Evolutionary conservation across 1,140 invertebrate species (phyloP), one percentile per base, ranked within the genome.

Genomic region (Drosophila sulfurigaster): DNA sequence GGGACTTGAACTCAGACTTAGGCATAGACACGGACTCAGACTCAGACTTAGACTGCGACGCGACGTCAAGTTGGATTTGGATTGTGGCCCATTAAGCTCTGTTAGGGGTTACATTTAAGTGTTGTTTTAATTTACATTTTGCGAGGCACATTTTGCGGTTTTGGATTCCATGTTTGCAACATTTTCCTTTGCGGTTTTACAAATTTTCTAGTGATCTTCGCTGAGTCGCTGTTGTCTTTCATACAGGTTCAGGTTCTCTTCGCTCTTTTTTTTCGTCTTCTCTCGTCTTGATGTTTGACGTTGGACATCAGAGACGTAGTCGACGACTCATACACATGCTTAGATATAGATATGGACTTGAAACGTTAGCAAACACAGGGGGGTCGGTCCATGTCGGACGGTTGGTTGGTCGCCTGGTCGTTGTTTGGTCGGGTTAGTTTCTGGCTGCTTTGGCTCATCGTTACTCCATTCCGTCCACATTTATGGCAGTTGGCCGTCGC

Each of bases 311-410:
- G 41, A 43, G 57, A 54, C 54, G 41, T 49, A 35, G 67, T 30
- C 45, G 51, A 57, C 52, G 58, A 59, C 68, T 81, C 81, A 79
- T 85, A 89, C 85, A 89, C 83, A 78, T 85, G 81, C 78, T 90
- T 81, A 81, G 83, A 89, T 88, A 85, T 78, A 88, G 81, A 88
- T 88, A 89, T 89, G 85, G 69, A 70, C 82, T 82, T 81, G 78
- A 78, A 87, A 77, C 72, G 82, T 81, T 81, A 79, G 82, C 75
- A 66, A 82, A 79, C 82, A 82, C 58, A 70, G 57, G 71, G 60
- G 69, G 64, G 71, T 73, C 45, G 65, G 65, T 54, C 57, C 46
- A 75, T 64, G 81, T 72, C 70, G 76, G 69, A 63, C 62, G 67
- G 75, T 78, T 71, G 69, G 67, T 58, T 77, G 76, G 58, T 69